phyloP scores from a whole-genome alignment of 2,888 invertebrate genomes.

The Diarsia rubi region DNA sequence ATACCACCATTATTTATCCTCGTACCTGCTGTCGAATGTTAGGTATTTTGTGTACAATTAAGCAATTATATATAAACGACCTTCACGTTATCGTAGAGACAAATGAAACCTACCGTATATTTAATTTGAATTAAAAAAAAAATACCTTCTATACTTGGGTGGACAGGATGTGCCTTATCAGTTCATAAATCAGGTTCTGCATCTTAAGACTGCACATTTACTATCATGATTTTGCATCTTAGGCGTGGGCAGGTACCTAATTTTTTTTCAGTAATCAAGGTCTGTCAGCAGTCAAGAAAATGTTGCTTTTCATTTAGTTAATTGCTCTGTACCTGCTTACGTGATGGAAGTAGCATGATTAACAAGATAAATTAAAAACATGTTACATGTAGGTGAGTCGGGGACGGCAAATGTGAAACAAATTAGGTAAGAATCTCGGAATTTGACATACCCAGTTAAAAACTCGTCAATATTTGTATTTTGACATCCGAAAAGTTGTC shows the following conservation, averaged over 20 bases:
- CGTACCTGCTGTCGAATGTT: not conserved
- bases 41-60: not conserved
- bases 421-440: not conserved
- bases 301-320: constrained; percentile 2
- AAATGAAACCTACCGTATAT: not conserved
- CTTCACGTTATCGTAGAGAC: not conserved
- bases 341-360: not conserved
- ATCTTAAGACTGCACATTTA: not conserved
- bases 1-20: no score
- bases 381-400: not conserved
- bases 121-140: not conserved
- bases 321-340: not conserved
- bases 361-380: not conserved
- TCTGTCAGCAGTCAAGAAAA: constrained; percentile 10
- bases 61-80: not conserved
- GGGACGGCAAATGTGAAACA: not conserved
- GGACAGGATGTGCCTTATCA: constrained; percentile 26
- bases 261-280: constrained; percentile 9
- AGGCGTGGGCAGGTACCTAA: constrained; percentile 5
- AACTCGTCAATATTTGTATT: no score
- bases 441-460: no score
- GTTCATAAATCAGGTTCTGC: constrained; percentile 26
- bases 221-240: constrained; percentile 40
- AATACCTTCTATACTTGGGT: constrained; percentile 2
- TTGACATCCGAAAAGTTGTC: no score